Evolutionary conservation across 2,113 vertebrate genomes (phyloP).

Genomic region (Hippocampus barbouri): DNA sequence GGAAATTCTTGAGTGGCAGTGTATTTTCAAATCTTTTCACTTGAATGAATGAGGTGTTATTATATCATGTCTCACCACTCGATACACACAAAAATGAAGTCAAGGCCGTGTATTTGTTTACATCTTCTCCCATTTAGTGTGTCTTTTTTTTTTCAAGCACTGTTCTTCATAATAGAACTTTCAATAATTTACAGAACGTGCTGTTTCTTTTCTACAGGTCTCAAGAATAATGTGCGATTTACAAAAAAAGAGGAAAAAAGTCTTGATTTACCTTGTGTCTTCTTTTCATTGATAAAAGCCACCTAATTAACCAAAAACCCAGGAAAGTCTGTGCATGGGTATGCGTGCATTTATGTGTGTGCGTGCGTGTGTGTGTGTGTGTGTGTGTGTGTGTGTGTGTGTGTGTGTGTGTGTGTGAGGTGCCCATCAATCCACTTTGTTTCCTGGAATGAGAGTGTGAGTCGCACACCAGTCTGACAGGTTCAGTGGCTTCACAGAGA

Average conservation of each 20-base stretch:
- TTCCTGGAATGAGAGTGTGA: background rate
- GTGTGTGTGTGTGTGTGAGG: background rate
- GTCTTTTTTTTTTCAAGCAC: too few relatives aligned
- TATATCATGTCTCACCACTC: too few relatives aligned
- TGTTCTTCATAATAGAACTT: background rate
- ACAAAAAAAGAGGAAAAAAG: background rate
- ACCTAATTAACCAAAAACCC: background rate
- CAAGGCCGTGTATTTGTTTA: too few relatives aligned
- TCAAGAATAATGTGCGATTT: background rate
- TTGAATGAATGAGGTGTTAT: too few relatives aligned
- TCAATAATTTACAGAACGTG: background rate
- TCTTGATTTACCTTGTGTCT: conserved; percentile 3
- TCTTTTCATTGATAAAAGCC: background rate
- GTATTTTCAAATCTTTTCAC: too few relatives aligned
- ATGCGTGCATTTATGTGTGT: too few relatives aligned
- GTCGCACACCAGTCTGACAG: conserved; percentile 3
- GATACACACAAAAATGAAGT: too few relatives aligned
- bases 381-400: background rate
- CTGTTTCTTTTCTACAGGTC: background rate
- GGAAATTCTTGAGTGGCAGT: too few relatives aligned
- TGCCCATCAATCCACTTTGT: background rate
- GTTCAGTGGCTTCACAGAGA: background rate
- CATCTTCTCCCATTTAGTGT: too few relatives aligned
- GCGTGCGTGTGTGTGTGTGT: too few relatives aligned
- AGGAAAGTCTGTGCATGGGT: background rate